Conservation (phyloP, 2,797 vertebrate genomes). For the Austrolebias charrua region DNA sequence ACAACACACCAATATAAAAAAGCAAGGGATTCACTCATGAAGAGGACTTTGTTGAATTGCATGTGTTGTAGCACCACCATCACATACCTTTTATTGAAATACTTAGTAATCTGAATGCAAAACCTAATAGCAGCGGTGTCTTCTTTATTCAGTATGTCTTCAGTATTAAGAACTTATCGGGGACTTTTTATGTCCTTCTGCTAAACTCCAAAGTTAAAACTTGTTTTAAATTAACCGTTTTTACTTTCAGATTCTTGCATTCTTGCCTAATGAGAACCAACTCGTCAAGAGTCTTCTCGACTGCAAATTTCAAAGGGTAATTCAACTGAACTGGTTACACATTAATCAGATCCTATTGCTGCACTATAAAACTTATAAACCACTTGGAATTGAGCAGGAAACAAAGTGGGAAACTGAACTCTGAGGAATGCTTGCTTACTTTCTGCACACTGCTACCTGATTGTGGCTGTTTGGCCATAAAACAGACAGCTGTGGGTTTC, state of each 20-base stretch:
- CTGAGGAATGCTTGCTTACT: conserved; percentile 46
- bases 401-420: conserved; percentile 33
- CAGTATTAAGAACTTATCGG: too few species aligned
- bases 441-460: conserved; percentile 33
- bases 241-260: background rate
- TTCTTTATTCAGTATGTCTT: too few species aligned
- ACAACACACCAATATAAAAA: conserved; percentile 10
- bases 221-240: background rate
- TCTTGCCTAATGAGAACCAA: background rate
- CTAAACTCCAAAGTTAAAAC: too few species aligned
- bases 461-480: conserved; percentile 37
- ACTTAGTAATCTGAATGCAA: background rate
- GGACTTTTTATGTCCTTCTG: too few species aligned
- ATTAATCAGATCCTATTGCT: conserved; percentile 23
- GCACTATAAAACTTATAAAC: conserved; percentile 27
- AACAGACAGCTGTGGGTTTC: conserved; percentile 45
- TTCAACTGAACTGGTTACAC: conserved; percentile 6
- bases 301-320: background rate
- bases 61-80: background rate
- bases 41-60: background rate
- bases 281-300: too few species aligned
- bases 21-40: conserved; percentile 26
- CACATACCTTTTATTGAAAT: background rate
- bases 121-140: too few species aligned
- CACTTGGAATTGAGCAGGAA: conserved; percentile 12